These are phyloP conservation scores for Ictalurus furcatus DNA, from an alignment of 2,113 vertebrate species.

Conservation along the genomic window DNA sequence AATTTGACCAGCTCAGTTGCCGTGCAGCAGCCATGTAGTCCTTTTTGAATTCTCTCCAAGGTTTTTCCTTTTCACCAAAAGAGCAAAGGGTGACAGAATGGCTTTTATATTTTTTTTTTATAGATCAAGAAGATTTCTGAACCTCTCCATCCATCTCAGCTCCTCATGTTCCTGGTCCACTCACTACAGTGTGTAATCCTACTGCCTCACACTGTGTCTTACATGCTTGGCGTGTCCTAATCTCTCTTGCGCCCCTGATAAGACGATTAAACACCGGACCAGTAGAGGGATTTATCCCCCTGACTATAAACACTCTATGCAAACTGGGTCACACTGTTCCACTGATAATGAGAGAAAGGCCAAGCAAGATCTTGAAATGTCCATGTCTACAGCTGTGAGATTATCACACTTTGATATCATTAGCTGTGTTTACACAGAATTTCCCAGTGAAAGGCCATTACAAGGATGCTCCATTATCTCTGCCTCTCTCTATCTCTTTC, in stretches of 20 bases:
- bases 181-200: constrained; percentile 47
- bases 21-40: constrained; percentile 23
- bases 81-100: background rate
- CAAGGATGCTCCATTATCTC: constrained; percentile 60
- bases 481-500: constrained; percentile 32
- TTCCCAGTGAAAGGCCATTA: constrained; percentile 66
- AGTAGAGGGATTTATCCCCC: constrained; percentile 64
- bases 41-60: background rate
- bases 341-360: constrained; percentile 32
- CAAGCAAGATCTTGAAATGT: constrained; percentile 1
- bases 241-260: constrained; percentile 63
- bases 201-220: constrained; percentile 38
- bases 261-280: constrained; percentile 72
- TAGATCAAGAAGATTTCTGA: constrained; percentile 18
- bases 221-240: constrained; percentile 63
- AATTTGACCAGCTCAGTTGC: constrained; percentile 28
- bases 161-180: constrained; percentile 11
- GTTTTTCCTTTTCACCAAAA: background rate
- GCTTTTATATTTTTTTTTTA: constrained; percentile 1
- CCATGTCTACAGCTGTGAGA: constrained; percentile 42
- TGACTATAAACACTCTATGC: constrained; percentile 63
- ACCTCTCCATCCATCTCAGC: background rate
- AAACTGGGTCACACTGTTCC: constrained; percentile 29
- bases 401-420: constrained; percentile 65
- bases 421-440: constrained; percentile 67